A percentile compares a stretch with the other conserved stretches of the same genome.
These are phyloP conservation scores for Yponomeuta evonymella DNA, from an alignment of 2,888 invertebrate species.

Conservation along the genomic window DNA sequence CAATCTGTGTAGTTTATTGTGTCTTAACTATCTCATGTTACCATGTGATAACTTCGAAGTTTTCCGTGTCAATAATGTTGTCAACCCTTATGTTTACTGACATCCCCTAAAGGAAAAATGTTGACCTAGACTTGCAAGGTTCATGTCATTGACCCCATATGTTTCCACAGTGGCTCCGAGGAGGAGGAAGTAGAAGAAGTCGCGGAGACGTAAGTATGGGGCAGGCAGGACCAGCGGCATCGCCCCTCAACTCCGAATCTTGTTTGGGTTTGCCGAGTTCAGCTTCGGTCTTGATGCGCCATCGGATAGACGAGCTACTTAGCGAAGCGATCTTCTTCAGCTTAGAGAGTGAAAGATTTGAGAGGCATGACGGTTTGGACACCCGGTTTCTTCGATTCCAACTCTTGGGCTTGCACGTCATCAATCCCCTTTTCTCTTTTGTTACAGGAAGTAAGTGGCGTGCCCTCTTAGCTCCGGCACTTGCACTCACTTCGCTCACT, in stretches of 20 bases:
- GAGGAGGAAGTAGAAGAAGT: conserved; percentile 88
- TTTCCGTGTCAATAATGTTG: background rate
- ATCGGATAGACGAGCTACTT: background rate
- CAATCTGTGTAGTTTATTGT: background rate
- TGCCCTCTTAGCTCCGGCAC: conserved; percentile 71
- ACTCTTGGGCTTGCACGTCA: conserved; percentile 65
- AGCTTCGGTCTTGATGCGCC: conserved; percentile 52
- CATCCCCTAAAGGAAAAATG: background rate
- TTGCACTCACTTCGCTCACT: conserved; percentile 62
- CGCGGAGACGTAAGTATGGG: conserved; percentile 81
- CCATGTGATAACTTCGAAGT: background rate
- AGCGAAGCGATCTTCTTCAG: conserved; percentile 5
- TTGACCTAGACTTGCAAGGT: background rate
- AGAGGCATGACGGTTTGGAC: conserved; percentile 49
- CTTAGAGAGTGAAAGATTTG: conserved; percentile 35
- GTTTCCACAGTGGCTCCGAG: conserved; percentile 76
- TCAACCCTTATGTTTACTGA: background rate
- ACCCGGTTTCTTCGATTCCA: conserved; percentile 44
- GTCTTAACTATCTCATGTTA: conserved; percentile 2
- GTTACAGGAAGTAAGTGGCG: conserved; percentile 77
- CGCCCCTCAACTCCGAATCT: conserved; percentile 15
- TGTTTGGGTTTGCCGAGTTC: conserved; percentile 61
- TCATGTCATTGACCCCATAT: background rate
- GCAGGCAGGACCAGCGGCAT: background rate
- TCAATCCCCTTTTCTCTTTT: conserved; percentile 70